Evolutionary conservation across 2,113 vertebrate genomes (phyloP), one percentile per base, ranked within the genome.

Genomic region (Mesocricetus auratus): DNA sequence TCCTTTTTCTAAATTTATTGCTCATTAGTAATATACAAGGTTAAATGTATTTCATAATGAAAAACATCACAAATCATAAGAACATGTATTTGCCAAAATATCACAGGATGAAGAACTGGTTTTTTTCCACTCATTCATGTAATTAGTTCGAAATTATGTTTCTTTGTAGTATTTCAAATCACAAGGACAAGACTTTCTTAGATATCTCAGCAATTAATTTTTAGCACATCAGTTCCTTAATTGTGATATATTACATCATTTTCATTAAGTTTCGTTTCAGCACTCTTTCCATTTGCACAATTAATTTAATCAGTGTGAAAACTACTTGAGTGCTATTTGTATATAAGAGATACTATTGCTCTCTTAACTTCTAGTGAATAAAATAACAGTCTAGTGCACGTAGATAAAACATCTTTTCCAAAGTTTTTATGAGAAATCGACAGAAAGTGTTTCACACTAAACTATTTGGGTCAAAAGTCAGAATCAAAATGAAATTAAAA

Each of bases 281-380:
- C 97, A 97, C 88, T 95, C 56, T 92, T 97, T 96, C 90, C 93
- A 94, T 98, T 98, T 98, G 95, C 79, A 1, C 95, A 97, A 98
- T 98, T 98, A 97, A 98, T 87, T 98, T 98, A 98, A 97, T 98
- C 97, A 97, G 81, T 45, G 91, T 97, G 81, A 97, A 97, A 98
- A 95, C 81, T 96, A 94, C 93, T 96, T 96, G 90, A 95, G 95
- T 96, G 94, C 2, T 93, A 69, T 96, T 97, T 97, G 89, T 93
- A 86, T 94, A 89, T 92, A 96, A 95, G 96, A 86, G 86, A 92
- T 90, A 97, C 91, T 93, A 95, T 98, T 97, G 86, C 9, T 79
- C 81, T 94, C 93, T 97, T 96, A 97, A 97, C 96, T 98, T 93
- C 91, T 85, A 96, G 86, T 96, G 97, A 98, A 97, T 95, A 97